Base-by-base conservation (phyloP, 2,888 invertebrate genomes). In the Laothoe populi region DNA sequence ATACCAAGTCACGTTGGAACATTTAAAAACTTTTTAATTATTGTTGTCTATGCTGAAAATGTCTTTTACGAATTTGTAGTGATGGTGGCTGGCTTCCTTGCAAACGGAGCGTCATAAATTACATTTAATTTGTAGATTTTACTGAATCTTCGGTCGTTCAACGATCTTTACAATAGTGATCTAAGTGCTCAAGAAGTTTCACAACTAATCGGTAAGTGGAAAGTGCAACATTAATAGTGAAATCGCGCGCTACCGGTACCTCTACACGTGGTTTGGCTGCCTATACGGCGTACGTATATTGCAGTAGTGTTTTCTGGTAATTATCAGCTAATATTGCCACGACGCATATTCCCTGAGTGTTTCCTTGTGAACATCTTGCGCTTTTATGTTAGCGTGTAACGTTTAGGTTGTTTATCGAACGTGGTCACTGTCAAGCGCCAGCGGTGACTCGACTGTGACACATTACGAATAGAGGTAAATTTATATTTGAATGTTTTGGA, bases 21-120 rank as follows among this genome's bases (percentile, higher is more conserved):
- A 70, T 77, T 73, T 73, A 63, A 70, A 79, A 82, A 81, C 78
- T 84, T 87, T 84, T 86, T 86, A 82, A 81, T 80, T 80, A 72
- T 74, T 75, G 67, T 81, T 87, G 88, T 92, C 91, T 92, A 92
- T 92, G 92, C 70, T 73, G 71, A 87, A 84, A 81, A 90, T 91
- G 91, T 93, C 93, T 93, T 93, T 93, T 92, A 90, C 92, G 89
- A 85, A 87, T 88, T 88, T 82, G 87, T 92, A 92, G 92, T 91
- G 92, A 92, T 90, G 93, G 92, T 92, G 92, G 93, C 92, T 91
- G 92, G 92, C 92, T 90, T 93, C 86, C 88, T 92, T 89, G 91
- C 89, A 83, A 87, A 87, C 88, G 83, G 89, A 90, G 90, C 90
- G 79, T 89, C 90, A 79, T 91, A 87, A 88, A 85, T 89, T 90